Base-by-base conservation (phyloP, 2,797 vertebrate species). In the Botia kubotai region DNA sequence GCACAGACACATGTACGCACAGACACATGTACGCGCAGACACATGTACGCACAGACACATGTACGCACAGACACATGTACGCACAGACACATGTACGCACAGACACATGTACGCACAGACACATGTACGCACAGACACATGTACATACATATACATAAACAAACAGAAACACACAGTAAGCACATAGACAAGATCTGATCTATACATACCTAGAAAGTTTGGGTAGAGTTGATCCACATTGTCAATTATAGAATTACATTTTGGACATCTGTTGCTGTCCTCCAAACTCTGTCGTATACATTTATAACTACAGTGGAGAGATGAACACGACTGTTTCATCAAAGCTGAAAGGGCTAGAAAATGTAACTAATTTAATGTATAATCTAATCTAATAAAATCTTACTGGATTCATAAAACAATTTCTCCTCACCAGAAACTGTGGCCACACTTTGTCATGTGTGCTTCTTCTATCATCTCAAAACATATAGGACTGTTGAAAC, bases 401-500 rank as follows among this genome's bases (percentile, higher is more conserved):
- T 6, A 14, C n/a, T 16, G 14, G 36, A 17, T 43, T 68, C n/a
- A 67, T 17, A 77, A 55, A 29, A 43, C 12, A 74, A 33, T 3
- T 6, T 12, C 12, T 74, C 77, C 93, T 97, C 92, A 99, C 98
- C 98, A 99, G 90, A 99, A 99, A 89, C 98, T 99, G 93, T 99
- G 98, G 43, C 98, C 97, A 90, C 98, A 99, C 93, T 99, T 99
- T 0, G 98, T 99, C 97, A 99, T 99, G 87, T 99, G 97, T 4
- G 97, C 98, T 90, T 98, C 98, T 78, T 99, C 98, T 53, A 99
- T 99, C 97, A 99, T 99, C 89, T 99, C 98, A 90, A 99, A 99
- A 92, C 98, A 99, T 90, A 99, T 98, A 16, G 97, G 98, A 87
- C 97, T 99, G 92, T 67, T 93, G 94, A 83, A 74, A 62, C 67